Conservation (phyloP, 1,140 invertebrate species). For the Zaprionus ornatus region DNA sequence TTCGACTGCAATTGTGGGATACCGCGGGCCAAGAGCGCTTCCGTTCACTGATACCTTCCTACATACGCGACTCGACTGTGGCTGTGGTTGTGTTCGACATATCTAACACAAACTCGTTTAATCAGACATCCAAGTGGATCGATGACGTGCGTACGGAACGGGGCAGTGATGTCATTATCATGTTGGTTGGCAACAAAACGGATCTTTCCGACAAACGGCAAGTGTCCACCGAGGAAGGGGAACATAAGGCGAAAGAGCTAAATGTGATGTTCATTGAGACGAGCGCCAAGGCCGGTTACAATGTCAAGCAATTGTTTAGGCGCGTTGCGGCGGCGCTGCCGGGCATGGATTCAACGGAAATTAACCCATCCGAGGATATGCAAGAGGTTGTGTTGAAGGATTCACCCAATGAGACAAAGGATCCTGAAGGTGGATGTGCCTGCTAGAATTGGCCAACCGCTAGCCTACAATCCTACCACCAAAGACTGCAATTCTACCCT, state of each 20-base stretch:
- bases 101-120: constrained; percentile 99
- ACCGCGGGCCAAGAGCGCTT: constrained; percentile 99
- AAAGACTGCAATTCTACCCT: constrained; percentile 14
- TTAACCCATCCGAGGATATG: constrained; percentile 98
- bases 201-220: constrained; percentile 99
- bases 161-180: constrained; percentile 99
- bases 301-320: constrained; percentile 99
- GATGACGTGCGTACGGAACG: constrained; percentile 99
- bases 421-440: constrained; percentile 95
- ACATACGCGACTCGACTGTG: constrained; percentile 99
- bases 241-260: constrained; percentile 98
- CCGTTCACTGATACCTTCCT: constrained; percentile 98
- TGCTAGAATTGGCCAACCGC: constrained; percentile 86
- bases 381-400: constrained; percentile 99
- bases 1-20: constrained; percentile 98
- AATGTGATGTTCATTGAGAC: constrained; percentile 99
- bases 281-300: constrained; percentile 99
- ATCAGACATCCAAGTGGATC: constrained; percentile 99
- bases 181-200: constrained; percentile 99
- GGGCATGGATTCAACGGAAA: constrained; percentile 98
- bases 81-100: constrained; percentile 99
- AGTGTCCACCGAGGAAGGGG: constrained; percentile 99
- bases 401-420: constrained; percentile 95
- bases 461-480: constrained; percentile 1
- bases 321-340: constrained; percentile 98